Percentiles rank a stretch among this genome's conserved stretches.
Evolutionary conservation across 2,113 vertebrate genomes (phyloP).

Genomic region (Pseudorhombus dupliciocellatus): DNA sequence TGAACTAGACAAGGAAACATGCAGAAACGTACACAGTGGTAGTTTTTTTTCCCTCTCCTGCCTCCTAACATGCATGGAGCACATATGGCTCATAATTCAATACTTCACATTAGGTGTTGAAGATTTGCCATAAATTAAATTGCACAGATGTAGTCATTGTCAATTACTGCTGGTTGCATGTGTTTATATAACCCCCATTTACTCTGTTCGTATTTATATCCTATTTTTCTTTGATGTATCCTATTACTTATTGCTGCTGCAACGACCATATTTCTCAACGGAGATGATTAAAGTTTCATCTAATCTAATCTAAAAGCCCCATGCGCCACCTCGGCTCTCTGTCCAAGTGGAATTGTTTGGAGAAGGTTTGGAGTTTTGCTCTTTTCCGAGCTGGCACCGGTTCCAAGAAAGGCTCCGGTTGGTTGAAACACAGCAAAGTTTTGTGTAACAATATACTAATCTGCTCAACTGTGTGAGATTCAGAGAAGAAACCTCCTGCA

Average conservation of each 20-base stretch:
- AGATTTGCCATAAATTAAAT: constrained; percentile 50
- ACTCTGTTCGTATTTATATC: constrained; percentile 43
- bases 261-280: constrained; percentile 47
- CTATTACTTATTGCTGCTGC: constrained; percentile 39
- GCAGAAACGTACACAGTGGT: neutral
- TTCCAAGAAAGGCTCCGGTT: constrained; percentile 27
- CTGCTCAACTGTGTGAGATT: constrained; percentile 34
- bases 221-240: constrained; percentile 54
- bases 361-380: constrained; percentile 12
- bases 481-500: constrained; percentile 30
- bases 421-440: constrained; percentile 29
- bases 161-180: constrained; percentile 38
- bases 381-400: constrained; percentile 33
- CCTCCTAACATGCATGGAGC: constrained; percentile 10
- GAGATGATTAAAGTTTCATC: constrained; percentile 56
- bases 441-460: constrained; percentile 64
- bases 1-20: constrained; percentile 8
- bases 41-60: neutral
- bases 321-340: constrained; percentile 5
- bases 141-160: constrained; percentile 49
- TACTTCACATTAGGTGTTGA: constrained; percentile 42
- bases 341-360: constrained; percentile 39
- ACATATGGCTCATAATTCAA: constrained; percentile 46
- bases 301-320: constrained; percentile 55
- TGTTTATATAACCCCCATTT: constrained; percentile 55